Conservation (phyloP, 1,140 invertebrate genomes). For the Trichonephila clavipes region DNA sequence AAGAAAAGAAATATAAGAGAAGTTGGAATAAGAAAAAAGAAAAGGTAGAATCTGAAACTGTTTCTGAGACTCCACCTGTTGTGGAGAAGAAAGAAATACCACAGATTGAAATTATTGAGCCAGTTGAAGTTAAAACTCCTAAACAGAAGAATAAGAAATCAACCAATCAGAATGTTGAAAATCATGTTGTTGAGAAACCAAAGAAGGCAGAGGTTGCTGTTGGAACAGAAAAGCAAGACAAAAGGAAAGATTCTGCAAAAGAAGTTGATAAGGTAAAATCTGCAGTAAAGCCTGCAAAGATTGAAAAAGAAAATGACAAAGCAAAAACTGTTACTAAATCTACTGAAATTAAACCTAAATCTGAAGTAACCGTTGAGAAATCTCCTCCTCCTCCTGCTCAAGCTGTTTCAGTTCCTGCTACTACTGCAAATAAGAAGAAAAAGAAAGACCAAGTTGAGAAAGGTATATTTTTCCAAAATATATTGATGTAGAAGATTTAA, state of each 20-base stretch:
- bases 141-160: constrained; percentile 61
- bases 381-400: background rate
- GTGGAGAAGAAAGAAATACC: constrained; percentile 47
- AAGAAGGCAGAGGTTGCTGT: constrained; percentile 54
- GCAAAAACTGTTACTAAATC: background rate
- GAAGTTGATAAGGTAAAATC: constrained; percentile 19
- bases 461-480: constrained; percentile 15
- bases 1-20: constrained; percentile 72
- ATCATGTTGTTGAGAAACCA: background rate
- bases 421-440: constrained; percentile 54
- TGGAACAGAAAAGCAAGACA: constrained; percentile 27
- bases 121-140: constrained; percentile 48
- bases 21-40: constrained; percentile 67
- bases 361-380: constrained; percentile 26
- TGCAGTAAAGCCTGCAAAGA: background rate
- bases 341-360: background rate
- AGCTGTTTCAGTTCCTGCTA: background rate
- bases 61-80: background rate
- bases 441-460: constrained; percentile 72
- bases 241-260: constrained; percentile 26
- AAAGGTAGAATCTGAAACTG: constrained; percentile 22
- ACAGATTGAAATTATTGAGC: constrained; percentile 60
- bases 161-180: background rate
- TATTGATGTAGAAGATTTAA: too few relatives aligned
- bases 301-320: background rate